A percentile compares a stretch with the other conserved stretches of the same genome.
These are phyloP conservation scores for Regulus satrapa DNA, from an alignment of 2,113 vertebrate species.

Conservation along the genomic window DNA sequence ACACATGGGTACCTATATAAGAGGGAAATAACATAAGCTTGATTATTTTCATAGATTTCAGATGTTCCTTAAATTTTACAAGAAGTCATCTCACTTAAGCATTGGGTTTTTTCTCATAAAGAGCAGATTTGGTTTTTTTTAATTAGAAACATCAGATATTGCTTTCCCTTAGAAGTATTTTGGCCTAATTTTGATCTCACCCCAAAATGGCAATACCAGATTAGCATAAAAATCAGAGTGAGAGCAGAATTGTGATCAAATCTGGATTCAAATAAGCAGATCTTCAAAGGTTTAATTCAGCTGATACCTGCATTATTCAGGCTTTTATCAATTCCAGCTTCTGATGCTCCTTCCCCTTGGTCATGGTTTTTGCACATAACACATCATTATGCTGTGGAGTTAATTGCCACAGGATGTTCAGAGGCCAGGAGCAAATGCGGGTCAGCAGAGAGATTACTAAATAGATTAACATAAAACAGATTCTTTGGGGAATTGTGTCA, in stretches of 20 bases:
- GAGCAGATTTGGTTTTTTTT: background rate
- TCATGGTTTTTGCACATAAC: background rate
- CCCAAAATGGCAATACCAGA: background rate
- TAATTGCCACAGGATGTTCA: constrained; percentile 10
- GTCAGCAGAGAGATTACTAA: background rate
- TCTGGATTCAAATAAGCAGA: background rate
- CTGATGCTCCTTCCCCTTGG: background rate
- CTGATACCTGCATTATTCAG: background rate
- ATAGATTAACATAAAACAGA: background rate
- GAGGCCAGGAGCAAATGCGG: background rate
- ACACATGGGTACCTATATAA: background rate
- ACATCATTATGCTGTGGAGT: background rate
- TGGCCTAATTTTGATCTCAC: background rate
- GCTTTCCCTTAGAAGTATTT: background rate
- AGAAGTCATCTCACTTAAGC: background rate
- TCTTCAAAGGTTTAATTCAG: background rate
- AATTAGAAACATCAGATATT: background rate
- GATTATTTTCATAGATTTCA: background rate
- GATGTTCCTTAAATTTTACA: background rate
- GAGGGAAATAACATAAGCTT: background rate
- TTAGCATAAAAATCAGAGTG: background rate
- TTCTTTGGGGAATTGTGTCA: background rate
- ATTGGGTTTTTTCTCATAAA: background rate
- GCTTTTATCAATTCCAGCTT: background rate
- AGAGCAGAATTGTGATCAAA: background rate